Percentiles rank a stretch among this genome's conserved stretches.
phyloP scores from a whole-genome alignment of 2,113 vertebrate species.

The Penelope pileata region DNA sequence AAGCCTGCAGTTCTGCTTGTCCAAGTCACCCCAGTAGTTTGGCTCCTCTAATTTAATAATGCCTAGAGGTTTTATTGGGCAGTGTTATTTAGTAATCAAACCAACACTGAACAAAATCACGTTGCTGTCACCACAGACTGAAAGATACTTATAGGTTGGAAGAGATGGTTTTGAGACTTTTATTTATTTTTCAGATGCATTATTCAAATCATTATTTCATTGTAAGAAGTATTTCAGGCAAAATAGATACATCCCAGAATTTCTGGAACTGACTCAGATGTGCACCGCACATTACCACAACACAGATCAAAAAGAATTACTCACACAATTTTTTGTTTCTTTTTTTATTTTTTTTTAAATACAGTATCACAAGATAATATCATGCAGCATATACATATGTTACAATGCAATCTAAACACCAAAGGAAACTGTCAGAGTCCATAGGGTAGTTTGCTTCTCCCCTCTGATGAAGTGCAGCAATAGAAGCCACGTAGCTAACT shows the following conservation, averaged over 20 bases:
- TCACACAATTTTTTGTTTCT: conserved; percentile 19
- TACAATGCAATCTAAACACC: conserved; percentile 29
- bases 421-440: conserved; percentile 14
- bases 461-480: conserved; percentile 37
- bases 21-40: not conserved
- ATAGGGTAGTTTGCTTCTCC: not conserved
- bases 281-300: not conserved
- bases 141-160: not conserved
- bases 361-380: conserved; percentile 23
- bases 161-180: not conserved
- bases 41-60: not conserved
- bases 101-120: not conserved
- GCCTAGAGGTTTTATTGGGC: not conserved
- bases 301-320: not conserved
- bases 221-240: not conserved
- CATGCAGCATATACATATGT: not conserved
- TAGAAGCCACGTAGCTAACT: conserved; percentile 10
- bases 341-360: conserved; percentile 62
- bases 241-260: not conserved
- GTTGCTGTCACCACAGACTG: not conserved
- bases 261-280: not conserved
- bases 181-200: not conserved
- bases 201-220: not conserved
- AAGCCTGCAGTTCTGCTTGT: not conserved
- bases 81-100: not conserved